phyloP scores from a whole-genome alignment of 2,113 vertebrate species.

The Helogale parvula region DNA sequence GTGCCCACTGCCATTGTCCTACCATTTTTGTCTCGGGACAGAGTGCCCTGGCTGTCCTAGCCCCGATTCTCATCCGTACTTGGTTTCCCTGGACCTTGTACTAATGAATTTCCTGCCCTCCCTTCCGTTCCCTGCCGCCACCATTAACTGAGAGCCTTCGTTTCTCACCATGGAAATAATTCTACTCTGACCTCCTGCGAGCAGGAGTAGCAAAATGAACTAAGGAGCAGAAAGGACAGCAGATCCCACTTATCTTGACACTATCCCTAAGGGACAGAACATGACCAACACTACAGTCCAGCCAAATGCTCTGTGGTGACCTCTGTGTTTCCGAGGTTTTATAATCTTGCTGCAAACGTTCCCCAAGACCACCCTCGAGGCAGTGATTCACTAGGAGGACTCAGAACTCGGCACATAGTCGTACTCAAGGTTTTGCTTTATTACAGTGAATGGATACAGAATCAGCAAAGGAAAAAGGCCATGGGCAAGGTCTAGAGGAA shows the following conservation, averaged over 20 bases:
- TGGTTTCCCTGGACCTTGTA: neutral
- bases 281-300: no score
- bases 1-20: neutral
- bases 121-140: neutral
- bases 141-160: neutral
- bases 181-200: neutral
- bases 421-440: neutral
- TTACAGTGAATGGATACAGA: neutral
- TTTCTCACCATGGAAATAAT: neutral
- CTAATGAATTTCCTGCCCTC: neutral
- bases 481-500: neutral
- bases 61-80: neutral
- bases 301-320: neutral
- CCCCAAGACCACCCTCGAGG: neutral
- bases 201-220: neutral
- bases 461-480: neutral
- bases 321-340: neutral
- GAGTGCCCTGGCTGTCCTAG: neutral
- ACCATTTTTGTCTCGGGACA: no score
- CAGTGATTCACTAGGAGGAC: fast-evolving
- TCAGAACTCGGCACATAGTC: fast-evolving
- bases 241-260: neutral
- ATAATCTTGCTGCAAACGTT: no score
- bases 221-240: neutral
- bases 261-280: neutral